These are phyloP conservation scores for Stigmatopora argus DNA, from an alignment of 2,113 vertebrate genomes.

Conservation along the genomic window DNA sequence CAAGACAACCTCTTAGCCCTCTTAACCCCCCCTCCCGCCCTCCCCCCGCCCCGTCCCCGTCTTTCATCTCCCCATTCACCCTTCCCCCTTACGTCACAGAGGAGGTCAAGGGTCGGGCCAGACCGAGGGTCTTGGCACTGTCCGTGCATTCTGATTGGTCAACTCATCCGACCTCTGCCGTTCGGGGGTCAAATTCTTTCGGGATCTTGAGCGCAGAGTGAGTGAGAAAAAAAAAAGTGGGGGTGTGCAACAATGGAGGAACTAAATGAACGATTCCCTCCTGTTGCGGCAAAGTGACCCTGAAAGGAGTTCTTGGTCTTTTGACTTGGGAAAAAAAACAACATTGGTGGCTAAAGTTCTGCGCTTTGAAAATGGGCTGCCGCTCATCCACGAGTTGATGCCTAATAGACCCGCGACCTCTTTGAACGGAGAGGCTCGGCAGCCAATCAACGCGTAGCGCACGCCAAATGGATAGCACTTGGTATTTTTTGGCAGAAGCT, in stretches of 20 bases:
- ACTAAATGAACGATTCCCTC: slow-evolving; percentile 68
- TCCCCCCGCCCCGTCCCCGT: slow-evolving; percentile 61
- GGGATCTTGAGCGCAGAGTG: slow-evolving; percentile 73
- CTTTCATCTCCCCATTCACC: slow-evolving; percentile 77
- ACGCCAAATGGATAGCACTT: no score
- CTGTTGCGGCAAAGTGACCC: slow-evolving; percentile 62
- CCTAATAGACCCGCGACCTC: neutral
- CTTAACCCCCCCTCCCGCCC: slow-evolving; percentile 66
- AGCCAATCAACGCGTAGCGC: no score
- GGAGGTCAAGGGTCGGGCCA: slow-evolving; percentile 71
- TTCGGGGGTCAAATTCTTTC: slow-evolving; percentile 77
- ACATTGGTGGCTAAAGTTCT: neutral
- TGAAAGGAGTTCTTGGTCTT: neutral
- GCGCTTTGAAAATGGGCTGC: no score
- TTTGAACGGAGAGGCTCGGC: neutral
- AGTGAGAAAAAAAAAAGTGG: slow-evolving; percentile 59
- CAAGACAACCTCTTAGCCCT: slow-evolving; percentile 77
- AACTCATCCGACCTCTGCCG: slow-evolving; percentile 70
- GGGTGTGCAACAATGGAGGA: slow-evolving; percentile 67
- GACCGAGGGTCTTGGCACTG: slow-evolving; percentile 80
- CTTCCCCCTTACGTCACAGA: slow-evolving; percentile 71
- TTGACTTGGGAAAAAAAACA: neutral
- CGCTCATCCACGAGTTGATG: neutral
- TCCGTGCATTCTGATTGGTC: slow-evolving; percentile 76
- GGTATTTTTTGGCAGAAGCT: neutral